These are phyloP conservation scores for Drosophila pseudoobscura DNA, from an alignment of 1,140 invertebrate species.

Conservation along the genomic window DNA sequence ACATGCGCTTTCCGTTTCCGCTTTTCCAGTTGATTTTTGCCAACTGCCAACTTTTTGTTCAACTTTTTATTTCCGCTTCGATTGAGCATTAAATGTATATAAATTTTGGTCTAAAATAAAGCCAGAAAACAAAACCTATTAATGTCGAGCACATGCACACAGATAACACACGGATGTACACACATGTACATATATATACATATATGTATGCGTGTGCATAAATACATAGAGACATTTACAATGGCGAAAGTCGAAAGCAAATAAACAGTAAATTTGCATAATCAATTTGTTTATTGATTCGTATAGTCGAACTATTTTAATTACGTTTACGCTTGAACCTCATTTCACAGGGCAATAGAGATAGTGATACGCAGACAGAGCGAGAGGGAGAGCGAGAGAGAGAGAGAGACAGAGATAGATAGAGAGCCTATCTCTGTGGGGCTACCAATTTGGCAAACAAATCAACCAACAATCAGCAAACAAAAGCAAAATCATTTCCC, in stretches of 20 bases:
- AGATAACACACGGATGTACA: constrained; percentile 18
- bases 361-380: not conserved
- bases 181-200: constrained; percentile 2
- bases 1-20: constrained; percentile 76
- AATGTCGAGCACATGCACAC: constrained; percentile 59
- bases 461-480: constrained; percentile 17
- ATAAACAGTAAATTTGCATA: constrained; percentile 79
- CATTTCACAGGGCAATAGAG: constrained; percentile 3
- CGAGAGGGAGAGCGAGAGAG: not conserved
- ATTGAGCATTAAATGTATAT: constrained; percentile 75
- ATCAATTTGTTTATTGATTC: constrained; percentile 80
- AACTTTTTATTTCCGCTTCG: constrained; percentile 72
- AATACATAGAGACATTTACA: constrained; percentile 25
- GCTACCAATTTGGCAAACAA: constrained; percentile 19
- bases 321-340: constrained; percentile 56
- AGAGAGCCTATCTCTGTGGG: too few species aligned
- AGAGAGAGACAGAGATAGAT: too few species aligned
- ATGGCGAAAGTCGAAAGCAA: constrained; percentile 60
- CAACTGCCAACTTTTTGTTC: constrained; percentile 23
- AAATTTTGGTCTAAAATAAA: constrained; percentile 71
- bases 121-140: constrained; percentile 71
- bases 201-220: not conserved
- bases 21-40: constrained; percentile 56
- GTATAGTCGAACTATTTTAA: constrained; percentile 74
- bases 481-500: constrained; percentile 38